A percentile compares a stretch with the other conserved stretches of the same genome.
These are phyloP conservation scores for Amazona finschi DNA, from an alignment of 2,797 vertebrate genomes.

Conservation along the genomic window DNA sequence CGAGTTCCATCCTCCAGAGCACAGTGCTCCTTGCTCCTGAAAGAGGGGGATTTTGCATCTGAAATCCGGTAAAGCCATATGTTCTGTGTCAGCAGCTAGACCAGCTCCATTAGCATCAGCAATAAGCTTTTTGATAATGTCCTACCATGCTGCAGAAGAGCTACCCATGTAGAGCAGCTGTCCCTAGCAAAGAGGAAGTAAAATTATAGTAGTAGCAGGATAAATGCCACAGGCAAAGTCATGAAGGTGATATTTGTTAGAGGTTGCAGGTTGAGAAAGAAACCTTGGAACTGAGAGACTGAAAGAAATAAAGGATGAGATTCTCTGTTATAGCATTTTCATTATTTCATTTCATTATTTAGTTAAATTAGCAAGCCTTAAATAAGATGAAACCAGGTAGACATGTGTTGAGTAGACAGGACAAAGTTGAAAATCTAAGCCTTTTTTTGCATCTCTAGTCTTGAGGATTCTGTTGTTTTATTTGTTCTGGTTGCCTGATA, in stretches of 20 bases:
- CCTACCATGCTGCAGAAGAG: background rate
- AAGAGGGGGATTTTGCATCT: background rate
- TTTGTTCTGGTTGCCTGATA: conserved; percentile 56
- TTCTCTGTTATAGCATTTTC: background rate
- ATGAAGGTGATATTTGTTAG: conserved; percentile 29
- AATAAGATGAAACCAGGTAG: background rate
- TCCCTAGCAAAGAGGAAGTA: conserved; percentile 12
- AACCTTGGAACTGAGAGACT: background rate
- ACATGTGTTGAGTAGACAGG: background rate
- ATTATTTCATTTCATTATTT: conserved; percentile 1
- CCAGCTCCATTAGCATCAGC: conserved; percentile 6
- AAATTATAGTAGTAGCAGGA: background rate
- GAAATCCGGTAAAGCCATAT: background rate
- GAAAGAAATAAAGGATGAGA: background rate
- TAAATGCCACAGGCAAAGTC: conserved; percentile 29
- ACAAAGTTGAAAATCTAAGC: background rate
- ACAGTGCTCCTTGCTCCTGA: background rate
- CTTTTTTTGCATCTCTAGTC: background rate
- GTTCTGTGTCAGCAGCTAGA: conserved; percentile 8
- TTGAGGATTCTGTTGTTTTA: conserved; percentile 49
- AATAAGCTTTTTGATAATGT: background rate
- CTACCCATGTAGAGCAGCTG: background rate
- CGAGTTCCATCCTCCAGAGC: background rate
- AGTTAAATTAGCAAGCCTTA: conserved; percentile 8
- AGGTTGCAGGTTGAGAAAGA: background rate